Base-by-base conservation (phyloP, 2,797 vertebrate species). In the Sylvia borin region DNA sequence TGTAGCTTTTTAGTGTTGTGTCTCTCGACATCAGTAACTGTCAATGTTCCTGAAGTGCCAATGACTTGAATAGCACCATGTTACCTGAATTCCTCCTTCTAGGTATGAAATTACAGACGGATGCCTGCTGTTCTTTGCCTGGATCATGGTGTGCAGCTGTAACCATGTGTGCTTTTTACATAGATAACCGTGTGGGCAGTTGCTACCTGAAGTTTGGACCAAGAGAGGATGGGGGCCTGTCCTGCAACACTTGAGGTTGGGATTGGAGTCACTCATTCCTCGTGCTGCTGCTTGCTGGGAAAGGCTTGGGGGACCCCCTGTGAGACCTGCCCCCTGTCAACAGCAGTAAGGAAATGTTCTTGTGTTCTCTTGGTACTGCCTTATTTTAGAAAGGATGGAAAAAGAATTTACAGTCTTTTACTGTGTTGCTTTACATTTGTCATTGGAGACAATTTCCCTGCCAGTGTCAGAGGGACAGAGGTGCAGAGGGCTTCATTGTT, bases 271-370 rank as follows among this genome's bases (percentile, higher is more conserved):
- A 98, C 98, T 64, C 98, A 98, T 31, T 98, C 98, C 21, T 98
- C 98, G 0, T 99, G 98, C 92, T 98, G 98, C 97, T 99, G 98
- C 94, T 98, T 98, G 1, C 92, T 98, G 78, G 98, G 98, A 73
- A 98, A 95, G 91, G 98, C 98, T 31, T 99, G 98, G 98, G 98
- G 98, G 50, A 98, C 98, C 88, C 98, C 98, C 58, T 99, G 98
- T 40, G 98, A 99, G 96, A 98, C 94, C 0, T 98, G 98, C 82
- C 98, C 9, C 93, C 97, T 78, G 95, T 98, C 85, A 99, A 99
- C 82, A 98, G 98, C 96, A 98, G 98, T 99, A 97, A 98, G 98
- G 88, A 96, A 84, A 91, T 45, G 11, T 43, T 88, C 61, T 87
- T 8, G 13, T 77, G 10, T 9, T 73, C 21, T 50, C 16, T 10